Conservation (phyloP, 2,797 vertebrate genomes). For the Pipistrellus pygmaeus region DNA sequence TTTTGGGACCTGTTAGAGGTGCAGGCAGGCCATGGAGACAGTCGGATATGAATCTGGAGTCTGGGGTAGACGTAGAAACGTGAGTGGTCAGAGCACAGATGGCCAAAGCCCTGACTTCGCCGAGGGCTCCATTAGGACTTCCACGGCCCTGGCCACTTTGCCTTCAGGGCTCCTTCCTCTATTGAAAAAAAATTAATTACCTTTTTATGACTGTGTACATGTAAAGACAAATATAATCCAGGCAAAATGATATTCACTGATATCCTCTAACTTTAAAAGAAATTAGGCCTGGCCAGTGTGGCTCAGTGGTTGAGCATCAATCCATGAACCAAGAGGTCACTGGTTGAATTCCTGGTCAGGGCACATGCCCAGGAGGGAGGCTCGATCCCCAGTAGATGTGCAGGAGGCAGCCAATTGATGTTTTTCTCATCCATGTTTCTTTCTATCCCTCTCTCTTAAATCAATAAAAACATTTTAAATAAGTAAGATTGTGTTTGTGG, state of each 20-base stretch:
- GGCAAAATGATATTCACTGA: not conserved
- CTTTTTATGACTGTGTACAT: not conserved
- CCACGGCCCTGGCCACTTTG: rapidly evolving
- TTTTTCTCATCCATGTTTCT: too few species aligned
- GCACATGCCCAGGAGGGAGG: too few species aligned
- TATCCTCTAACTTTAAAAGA: slow-evolving; percentile 29
- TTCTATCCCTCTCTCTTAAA: too few species aligned
- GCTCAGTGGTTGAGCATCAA: too few species aligned
- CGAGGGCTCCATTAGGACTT: too few species aligned
- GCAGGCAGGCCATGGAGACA: not conserved
- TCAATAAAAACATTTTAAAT: not conserved
- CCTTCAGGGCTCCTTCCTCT: not conserved
- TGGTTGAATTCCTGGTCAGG: too few species aligned
- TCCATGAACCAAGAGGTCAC: too few species aligned
- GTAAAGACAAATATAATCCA: slow-evolving; percentile 22
- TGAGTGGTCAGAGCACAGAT: rapidly evolving
- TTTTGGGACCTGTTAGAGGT: not conserved
- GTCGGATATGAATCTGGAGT: not conserved
- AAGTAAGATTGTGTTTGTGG: not conserved
- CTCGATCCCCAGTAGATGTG: too few species aligned
- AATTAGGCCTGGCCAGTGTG: not conserved
- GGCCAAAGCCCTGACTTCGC: not conserved
- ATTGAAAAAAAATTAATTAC: not conserved
- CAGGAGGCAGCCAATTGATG: too few species aligned
- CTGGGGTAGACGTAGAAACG: not conserved